Base-by-base conservation (phyloP, 2,888 invertebrate species). In the Papilio protenor region DNA sequence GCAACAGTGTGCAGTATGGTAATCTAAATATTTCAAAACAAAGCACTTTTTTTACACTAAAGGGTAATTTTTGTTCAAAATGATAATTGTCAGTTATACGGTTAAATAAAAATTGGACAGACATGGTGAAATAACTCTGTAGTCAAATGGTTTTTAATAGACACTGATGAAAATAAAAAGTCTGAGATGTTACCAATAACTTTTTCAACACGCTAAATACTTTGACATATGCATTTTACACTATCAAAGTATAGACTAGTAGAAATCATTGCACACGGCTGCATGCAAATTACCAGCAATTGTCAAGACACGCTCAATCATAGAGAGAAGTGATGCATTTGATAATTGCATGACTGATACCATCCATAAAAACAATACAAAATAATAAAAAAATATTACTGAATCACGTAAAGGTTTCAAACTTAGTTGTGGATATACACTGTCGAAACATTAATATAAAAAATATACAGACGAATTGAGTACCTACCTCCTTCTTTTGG, bases 211-310 rank as follows among this genome's bases (percentile, higher is more conserved):
- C 16, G 16, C 49, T 16, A 14, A 16, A 49, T 49, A 49, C 49
- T 3, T 49, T 49, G 49, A 49, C 16, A 49, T 49, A 49, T 49
- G 49, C n/a, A n/a, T 18, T 55, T n/a, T n/a, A n/a, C 55, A n/a
- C 16, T 6, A 55, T n/a, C 6, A 18, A 16, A 16, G 6, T 47
- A 47, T 16, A 18, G 18, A 52, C 0, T 27, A 59, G 12, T 59
- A 27, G 33, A 21, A 27, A 33, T 18, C 33, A 40, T 18, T 64
- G 40, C 64, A 64, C 33, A 64, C 40, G 33, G 18, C 64, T 40
- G 18, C 64, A 18, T 27, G 33, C 40, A 45, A 66, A 66, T 66
- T 66, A 66, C n/a, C 45, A 33, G 64, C 18, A 64, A 64, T 64
- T 33, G 27, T n/a, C 40, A 11, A n/a, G 45, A 66, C 66, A 45